These are phyloP conservation scores for Triplophysa dalaica DNA, from an alignment of 2,113 vertebrate genomes.

Conservation along the genomic window DNA sequence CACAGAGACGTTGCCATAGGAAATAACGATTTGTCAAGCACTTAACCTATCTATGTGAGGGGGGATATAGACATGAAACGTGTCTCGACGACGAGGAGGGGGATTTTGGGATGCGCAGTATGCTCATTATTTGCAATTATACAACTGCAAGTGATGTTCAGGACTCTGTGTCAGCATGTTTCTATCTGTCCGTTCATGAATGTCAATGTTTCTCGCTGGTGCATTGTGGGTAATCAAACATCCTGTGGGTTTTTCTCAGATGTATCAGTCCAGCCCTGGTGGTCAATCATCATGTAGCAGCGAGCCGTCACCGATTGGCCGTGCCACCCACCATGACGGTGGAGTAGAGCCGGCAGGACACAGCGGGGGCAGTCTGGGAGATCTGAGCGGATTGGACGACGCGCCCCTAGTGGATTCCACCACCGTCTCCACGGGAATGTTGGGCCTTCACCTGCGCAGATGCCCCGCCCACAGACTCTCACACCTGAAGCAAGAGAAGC, in stretches of 20 bases:
- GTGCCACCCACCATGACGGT: slow-evolving; percentile 90
- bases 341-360: slow-evolving; percentile 76
- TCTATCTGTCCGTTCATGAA: not conserved
- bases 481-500: slow-evolving; percentile 86
- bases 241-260: slow-evolving; percentile 65
- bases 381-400: slow-evolving; percentile 65
- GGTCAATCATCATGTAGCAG: slow-evolving; percentile 97
- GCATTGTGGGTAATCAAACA: not conserved
- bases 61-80: not conserved
- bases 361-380: slow-evolving; percentile 80
- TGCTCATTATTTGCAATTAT: slow-evolving; percentile 70
- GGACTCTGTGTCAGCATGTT: not conserved
- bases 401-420: slow-evolving; percentile 86
- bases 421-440: slow-evolving; percentile 82
- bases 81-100: not conserved
- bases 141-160: slow-evolving; percentile 16
- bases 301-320: slow-evolving; percentile 90
- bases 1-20: slow-evolving; percentile 41
- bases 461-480: slow-evolving; percentile 69
- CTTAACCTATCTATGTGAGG: slow-evolving; percentile 40
- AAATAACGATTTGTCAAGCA: slow-evolving; percentile 49
- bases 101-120: not conserved
- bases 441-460: slow-evolving; percentile 70
- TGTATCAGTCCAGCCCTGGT: slow-evolving; percentile 98
- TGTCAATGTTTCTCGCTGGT: not conserved